A percentile compares a stretch with the other conserved stretches of the same genome.
Conservation (phyloP, 2,113 vertebrate genomes). For the Chiloscyllium plagiosum region DNA sequence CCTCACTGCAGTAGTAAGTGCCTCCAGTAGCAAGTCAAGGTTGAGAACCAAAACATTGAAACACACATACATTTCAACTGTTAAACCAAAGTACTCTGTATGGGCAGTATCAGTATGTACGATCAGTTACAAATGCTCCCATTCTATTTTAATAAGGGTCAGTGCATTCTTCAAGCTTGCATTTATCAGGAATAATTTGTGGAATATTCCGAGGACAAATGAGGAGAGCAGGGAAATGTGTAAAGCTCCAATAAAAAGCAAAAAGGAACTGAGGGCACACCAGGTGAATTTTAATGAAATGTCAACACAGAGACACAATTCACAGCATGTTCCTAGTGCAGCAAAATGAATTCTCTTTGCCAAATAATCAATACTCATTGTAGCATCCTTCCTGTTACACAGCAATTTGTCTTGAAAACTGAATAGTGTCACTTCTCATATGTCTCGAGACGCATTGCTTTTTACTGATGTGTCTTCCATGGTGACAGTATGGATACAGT, state of each 20-base stretch:
- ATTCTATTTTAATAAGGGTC: constrained; percentile 6
- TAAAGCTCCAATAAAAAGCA: constrained; percentile 19
- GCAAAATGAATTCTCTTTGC: constrained; percentile 46
- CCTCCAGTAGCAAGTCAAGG: not conserved
- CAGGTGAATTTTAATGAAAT: constrained; percentile 49
- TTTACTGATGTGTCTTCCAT: constrained; percentile 38
- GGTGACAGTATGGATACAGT: not conserved
- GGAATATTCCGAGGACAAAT: not conserved
- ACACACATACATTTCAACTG: not conserved
- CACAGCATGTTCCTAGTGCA: constrained; percentile 44
- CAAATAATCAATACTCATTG: constrained; percentile 48
- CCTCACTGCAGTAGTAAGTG: too few relatives aligned
- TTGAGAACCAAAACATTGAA: not conserved
- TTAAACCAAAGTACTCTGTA: not conserved
- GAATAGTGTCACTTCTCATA: constrained; percentile 44
- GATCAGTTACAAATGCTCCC: not conserved
- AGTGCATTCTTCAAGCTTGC: not conserved
- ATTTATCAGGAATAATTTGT: constrained; percentile 4
- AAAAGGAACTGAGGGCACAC: constrained; percentile 42
- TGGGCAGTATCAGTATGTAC: not conserved
- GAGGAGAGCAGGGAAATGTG: too few relatives aligned
- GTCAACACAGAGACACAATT: constrained; percentile 44
- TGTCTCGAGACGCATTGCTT: constrained; percentile 36
- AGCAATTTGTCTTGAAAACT: constrained; percentile 46
- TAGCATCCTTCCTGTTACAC: constrained; percentile 45